Evolutionary conservation across 2,113 vertebrate genomes (phyloP), one percentile per base, ranked within the genome.

Genomic region (Lampris megalopsis): DNA sequence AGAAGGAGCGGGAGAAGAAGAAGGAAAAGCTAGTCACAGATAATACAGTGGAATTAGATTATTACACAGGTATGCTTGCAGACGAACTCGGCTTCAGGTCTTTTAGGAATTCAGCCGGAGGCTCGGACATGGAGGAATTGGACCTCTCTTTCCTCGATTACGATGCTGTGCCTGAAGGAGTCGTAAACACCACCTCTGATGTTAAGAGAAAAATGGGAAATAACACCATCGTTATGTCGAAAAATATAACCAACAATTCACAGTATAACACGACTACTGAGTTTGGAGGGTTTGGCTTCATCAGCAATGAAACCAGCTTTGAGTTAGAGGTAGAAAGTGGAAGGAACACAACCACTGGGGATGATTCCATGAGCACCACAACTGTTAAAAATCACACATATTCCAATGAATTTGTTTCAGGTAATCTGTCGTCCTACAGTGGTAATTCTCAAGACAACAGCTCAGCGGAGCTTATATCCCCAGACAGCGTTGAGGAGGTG

Each of bases 71-170:
- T 0, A 9, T 8, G 2, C 91, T 68, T 50, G 89, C 88, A 9
- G 36, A 9, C 0, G 1, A 78, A 10, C 60, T 95, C 37, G 92
- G 93, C n/a, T 57, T 97, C 47, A 92, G 96, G 66, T 91, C 96
- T 62, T 63, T 88, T 10, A 89, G 80, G 83, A 92, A 94, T 6
- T 83, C 88, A 3, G 58, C 88, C 6, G 1, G 0, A 0, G 61
- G 1, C 3, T 64, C 49, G 0, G 84, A 92, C 54, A 52, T 93
- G 35, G 95, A 97, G 63, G 37, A 66, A 0, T 13, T 96, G 35
- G 97, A 99, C 87, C 91, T 88, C 10, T 95, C 65, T 35, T 37
- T 72, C 9, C 68, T 94, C 0, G 79, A 94, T 66, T 79, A 88
- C 24, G 80, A 86, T 52, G 56, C 1, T 11, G 4, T 83, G 48